Base-by-base conservation (phyloP, 2,113 vertebrate species). In the Pipa parva region DNA sequence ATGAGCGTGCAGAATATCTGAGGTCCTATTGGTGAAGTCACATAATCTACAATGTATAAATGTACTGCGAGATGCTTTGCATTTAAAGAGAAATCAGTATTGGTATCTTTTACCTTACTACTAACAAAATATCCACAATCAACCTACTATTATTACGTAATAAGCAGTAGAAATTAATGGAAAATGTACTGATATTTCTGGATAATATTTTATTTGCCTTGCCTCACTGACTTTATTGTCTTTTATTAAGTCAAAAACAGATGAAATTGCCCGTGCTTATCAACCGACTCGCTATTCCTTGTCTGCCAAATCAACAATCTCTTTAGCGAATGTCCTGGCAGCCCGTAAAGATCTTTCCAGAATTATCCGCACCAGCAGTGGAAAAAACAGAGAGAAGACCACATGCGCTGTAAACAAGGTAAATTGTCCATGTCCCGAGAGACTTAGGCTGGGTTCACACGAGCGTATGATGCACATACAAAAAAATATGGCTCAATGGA, bases 331-430 rank as follows among this genome's bases (percentile, higher is more conserved):
- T 56, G 87, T 99, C 7, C 86, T 99, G 49, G 95, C 97, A 27
- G 93, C 95, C 73, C 89, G 95, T 21, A 91, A 93, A 57, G 95
- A 99, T 63, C 54, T 99, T 1, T 97, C 92, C 7, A 91, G 93
- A 49, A 83, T 99, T 64, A 85, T 93, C 45, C 92, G 95, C 76
- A 97, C 96, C 29, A 99, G 94, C 72, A 97, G 96, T 48, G 95
- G 94, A 18, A 86, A 86, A 8, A 89, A 77, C 59, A 83, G 93
- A 59, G 83, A 93, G 73, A 92, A 92, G 15, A 97, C 95, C 0
- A 59, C 71, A 0, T 98, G 97, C 26, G 90, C 95, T 0, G 87
- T 99, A 73, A 98, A 99, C 80, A 95, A 94, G 90, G 97, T 99
- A 71, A 1, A 18, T 1, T 46, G 28, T 17, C 56, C n/a, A 65